Evolutionary conservation across 2,113 vertebrate genomes (phyloP).

Genomic region (Ceyx margarethae): DNA sequence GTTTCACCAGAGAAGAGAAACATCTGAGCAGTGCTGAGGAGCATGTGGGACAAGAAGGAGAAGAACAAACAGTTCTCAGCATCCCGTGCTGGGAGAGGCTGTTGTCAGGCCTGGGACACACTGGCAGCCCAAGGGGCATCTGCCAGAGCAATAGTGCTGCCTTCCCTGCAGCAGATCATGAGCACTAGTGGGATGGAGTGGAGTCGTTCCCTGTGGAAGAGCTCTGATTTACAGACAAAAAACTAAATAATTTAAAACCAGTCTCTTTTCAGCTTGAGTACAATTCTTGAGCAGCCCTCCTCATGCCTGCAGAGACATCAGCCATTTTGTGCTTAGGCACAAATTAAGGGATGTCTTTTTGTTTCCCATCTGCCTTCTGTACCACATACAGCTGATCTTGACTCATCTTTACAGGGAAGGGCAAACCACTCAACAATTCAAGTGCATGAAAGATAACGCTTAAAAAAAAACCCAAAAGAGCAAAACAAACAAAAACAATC

Average conservation of each 20-base stretch:
- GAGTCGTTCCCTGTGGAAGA: neutral
- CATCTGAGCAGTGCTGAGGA: neutral
- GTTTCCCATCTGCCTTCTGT: neutral
- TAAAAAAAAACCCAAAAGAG: neutral
- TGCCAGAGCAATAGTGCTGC: accelerated
- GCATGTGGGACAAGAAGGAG: accelerated
- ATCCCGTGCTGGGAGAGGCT: neutral
- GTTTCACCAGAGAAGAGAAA: neutral
- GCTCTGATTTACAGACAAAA: neutral
- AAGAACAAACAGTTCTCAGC: neutral
- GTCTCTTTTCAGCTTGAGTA: neutral
- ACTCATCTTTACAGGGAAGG: neutral
- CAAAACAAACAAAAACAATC: neutral
- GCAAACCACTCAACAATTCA: neutral
- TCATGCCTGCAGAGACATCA: neutral
- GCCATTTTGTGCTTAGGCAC: neutral
- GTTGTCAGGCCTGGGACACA: accelerated
- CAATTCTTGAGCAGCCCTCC: neutral
- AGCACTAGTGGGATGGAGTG: neutral
- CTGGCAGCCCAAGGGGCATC: neutral
- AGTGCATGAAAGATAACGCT: neutral
- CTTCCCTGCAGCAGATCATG: neutral
- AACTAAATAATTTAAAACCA: no score
- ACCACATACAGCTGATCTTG: neutral
- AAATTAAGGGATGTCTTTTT: neutral